Conservation (phyloP, 2,888 invertebrate species). For the Zhengitettix transpicula region DNA sequence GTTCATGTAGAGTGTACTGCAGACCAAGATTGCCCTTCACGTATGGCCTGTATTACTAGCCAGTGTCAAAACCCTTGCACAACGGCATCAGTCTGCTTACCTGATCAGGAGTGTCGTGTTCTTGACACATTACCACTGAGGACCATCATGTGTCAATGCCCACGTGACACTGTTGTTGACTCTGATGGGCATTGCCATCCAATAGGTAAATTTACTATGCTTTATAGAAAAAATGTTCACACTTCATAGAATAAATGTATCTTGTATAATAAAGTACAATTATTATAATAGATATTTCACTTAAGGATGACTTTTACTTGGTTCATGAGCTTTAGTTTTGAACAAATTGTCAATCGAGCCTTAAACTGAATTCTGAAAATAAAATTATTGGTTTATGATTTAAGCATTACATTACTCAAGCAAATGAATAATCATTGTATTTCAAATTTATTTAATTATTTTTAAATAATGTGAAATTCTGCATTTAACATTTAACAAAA, state of each 20-base stretch:
- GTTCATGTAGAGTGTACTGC: slow-evolving; percentile 35
- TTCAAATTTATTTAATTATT: too few relatives aligned
- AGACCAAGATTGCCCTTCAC: slow-evolving; percentile 61
- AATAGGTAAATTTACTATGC: slow-evolving; percentile 22
- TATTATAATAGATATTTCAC: neutral
- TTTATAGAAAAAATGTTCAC: too few relatives aligned
- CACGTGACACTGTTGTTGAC: slow-evolving; percentile 60
- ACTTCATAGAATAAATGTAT: neutral
- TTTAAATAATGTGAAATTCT: too few relatives aligned
- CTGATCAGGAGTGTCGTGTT: slow-evolving; percentile 63
- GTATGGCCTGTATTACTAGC: slow-evolving; percentile 58
- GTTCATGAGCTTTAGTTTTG: too few relatives aligned
- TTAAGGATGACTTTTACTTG: too few relatives aligned
- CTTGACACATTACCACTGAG: slow-evolving; percentile 62
- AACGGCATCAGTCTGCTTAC: slow-evolving; percentile 46
- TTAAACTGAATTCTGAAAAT: too few relatives aligned
- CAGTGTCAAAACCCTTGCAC: slow-evolving; percentile 64
- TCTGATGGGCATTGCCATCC: slow-evolving; percentile 52
- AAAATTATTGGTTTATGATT: too few relatives aligned
- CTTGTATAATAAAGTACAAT: neutral
- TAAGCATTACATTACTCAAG: too few relatives aligned
- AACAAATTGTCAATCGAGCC: too few relatives aligned
- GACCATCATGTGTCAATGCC: slow-evolving; percentile 75
- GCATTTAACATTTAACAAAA: too few relatives aligned
- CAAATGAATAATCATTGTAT: too few relatives aligned